These are phyloP conservation scores for Zootermopsis nevadensis DNA, from an alignment of 2,888 invertebrate genomes.

Conservation along the genomic window DNA sequence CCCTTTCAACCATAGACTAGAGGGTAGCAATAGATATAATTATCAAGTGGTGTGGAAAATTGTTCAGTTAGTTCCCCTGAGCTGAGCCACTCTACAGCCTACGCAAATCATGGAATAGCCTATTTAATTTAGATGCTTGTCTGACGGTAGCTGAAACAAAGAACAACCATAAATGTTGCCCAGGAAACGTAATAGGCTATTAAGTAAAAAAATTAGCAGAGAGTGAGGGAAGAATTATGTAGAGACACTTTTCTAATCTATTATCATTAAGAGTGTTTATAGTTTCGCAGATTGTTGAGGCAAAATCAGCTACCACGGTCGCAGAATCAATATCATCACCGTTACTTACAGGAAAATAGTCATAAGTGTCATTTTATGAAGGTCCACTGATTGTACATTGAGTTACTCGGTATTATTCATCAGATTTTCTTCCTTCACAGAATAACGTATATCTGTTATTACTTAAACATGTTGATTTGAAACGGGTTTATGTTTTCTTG, in stretches of 20 bases:
- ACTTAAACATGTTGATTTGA: no score
- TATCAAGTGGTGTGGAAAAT: constrained; percentile 30
- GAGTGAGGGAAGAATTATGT: not conserved
- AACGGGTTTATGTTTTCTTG: no score
- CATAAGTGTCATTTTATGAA: no score
- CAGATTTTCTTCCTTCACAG: no score
- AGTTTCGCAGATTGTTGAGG: not conserved
- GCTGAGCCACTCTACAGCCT: not conserved
- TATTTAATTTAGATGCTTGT: constrained; percentile 9
- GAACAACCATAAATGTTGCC: not conserved
- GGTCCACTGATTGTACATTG: no score
- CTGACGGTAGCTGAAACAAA: not conserved
- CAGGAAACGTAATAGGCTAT: constrained; percentile 27
- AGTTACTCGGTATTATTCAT: no score
- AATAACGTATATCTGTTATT: no score
- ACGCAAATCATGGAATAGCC: not conserved
- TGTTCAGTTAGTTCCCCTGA: constrained; percentile 13
- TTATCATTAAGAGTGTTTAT: not conserved
- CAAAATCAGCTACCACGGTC: not conserved
- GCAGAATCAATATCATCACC: no score
- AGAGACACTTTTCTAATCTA: not conserved
- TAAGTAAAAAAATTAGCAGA: not conserved
- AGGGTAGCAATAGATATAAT: not conserved
- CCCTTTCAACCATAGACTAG: not conserved
- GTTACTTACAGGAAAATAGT: no score